Percentiles rank a stretch among this genome's conserved stretches.
phyloP scores from a whole-genome alignment of 1,140 invertebrate genomes.

The Magallana angulata region DNA sequence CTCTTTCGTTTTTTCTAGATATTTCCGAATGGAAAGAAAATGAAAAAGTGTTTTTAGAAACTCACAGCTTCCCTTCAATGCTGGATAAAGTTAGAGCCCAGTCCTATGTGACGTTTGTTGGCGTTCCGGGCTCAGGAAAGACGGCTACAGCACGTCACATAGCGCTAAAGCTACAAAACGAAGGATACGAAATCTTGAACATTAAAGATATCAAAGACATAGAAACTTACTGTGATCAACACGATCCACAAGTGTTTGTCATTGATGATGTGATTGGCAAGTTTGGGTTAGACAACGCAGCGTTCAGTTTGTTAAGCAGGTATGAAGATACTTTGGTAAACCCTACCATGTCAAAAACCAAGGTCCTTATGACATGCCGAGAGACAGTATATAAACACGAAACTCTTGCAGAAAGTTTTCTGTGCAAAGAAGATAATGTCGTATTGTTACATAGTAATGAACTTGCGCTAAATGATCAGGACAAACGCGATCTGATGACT shows the following conservation, averaged over 20 bases:
- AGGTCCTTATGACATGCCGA: not conserved
- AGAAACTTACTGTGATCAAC: not conserved
- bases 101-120: not conserved
- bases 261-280: not conserved
- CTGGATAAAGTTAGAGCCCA: not conserved
- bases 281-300: not conserved
- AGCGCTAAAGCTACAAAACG: not conserved
- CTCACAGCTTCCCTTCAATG: not conserved
- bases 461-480: no score
- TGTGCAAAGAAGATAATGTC: no score
- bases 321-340: not conserved
- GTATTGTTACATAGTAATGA: not conserved
- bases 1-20: not conserved
- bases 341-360: not conserved
- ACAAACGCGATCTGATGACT: no score
- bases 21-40: not conserved
- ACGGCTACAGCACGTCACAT: not conserved
- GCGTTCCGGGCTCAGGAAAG: not conserved
- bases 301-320: not conserved
- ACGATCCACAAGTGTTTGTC: not conserved
- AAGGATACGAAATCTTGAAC: not conserved
- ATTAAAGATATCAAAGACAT: not conserved
- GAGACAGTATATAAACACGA: not conserved
- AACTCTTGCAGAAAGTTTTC: no score
- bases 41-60: not conserved